phyloP scores from a whole-genome alignment of 2,888 invertebrate genomes.

The Blera fallax region DNA sequence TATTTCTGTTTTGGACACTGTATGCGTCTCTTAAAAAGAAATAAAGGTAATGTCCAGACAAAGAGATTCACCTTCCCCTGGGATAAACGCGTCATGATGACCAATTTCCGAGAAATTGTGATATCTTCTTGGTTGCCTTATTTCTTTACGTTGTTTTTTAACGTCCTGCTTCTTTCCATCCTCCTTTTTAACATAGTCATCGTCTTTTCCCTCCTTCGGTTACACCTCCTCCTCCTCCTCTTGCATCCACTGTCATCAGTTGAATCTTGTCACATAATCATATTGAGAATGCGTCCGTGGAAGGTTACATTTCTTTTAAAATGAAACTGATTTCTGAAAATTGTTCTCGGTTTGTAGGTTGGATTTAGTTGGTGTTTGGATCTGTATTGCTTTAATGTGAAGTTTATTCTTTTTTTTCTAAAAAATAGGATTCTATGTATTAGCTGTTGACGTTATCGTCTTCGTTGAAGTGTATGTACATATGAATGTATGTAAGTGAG shows the following conservation, averaged over 20 bases:
- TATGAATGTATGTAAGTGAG: neutral
- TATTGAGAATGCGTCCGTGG: conserved; percentile 48
- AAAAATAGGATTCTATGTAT: neutral
- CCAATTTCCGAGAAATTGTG: conserved; percentile 68
- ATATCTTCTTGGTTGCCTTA: conserved; percentile 60
- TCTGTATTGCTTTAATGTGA: neutral
- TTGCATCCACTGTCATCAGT: conserved; percentile 38
- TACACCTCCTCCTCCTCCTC: conserved; percentile 44
- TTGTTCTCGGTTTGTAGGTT: neutral
- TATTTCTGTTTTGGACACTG: neutral
- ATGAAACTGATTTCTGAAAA: conserved; percentile 49
- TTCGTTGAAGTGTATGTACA: neutral
- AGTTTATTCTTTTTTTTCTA: neutral
- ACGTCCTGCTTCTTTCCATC: conserved; percentile 47
- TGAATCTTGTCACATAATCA: conserved; percentile 65
- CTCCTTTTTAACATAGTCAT: conserved; percentile 61
- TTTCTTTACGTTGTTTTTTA: conserved; percentile 33
- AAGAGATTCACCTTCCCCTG: conserved; percentile 61
- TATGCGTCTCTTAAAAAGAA: conserved; percentile 30
- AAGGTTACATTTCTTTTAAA: conserved; percentile 48
- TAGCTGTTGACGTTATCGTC: neutral
- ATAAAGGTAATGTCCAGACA: conserved; percentile 66
- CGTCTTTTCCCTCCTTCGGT: conserved; percentile 30
- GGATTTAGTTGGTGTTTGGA: neutral
- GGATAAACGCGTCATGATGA: conserved; percentile 68